phyloP scores from a whole-genome alignment of 2,888 invertebrate genomes.

The Phlogophora meticulosa region DNA sequence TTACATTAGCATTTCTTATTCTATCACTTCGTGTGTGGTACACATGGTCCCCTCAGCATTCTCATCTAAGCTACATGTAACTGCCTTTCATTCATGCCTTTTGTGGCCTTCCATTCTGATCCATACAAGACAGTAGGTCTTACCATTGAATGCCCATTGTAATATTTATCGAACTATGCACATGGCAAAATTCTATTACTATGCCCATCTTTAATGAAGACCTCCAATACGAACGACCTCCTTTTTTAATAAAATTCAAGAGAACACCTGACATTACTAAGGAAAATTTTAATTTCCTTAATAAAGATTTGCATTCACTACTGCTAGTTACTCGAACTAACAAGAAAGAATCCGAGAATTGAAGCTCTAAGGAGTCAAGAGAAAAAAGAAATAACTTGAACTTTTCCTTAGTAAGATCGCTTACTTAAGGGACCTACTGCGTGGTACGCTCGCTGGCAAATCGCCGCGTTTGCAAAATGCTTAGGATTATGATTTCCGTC shows the following conservation, averaged over 20 bases:
- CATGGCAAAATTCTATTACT: not conserved
- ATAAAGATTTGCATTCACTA: constrained; percentile 61
- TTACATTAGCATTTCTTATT: no score
- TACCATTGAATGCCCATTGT: no score
- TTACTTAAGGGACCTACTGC: constrained; percentile 36
- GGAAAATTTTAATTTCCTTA: constrained; percentile 51
- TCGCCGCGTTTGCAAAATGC: constrained; percentile 56
- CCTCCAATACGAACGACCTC: not conserved
- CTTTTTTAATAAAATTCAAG: constrained; percentile 10
- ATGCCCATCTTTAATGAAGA: not conserved
- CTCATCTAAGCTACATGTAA: no score
- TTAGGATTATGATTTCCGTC: constrained; percentile 59
- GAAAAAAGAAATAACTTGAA: constrained; percentile 37
- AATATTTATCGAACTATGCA: no score
- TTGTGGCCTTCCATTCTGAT: no score
- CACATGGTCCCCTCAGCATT: no score
- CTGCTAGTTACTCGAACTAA: constrained; percentile 48
- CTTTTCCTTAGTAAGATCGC: constrained; percentile 36
- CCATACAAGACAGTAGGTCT: no score
- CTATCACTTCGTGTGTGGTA: no score
- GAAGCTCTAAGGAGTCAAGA: constrained; percentile 47
- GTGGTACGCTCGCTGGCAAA: constrained; percentile 45
- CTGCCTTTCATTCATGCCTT: no score
- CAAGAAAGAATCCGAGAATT: constrained; percentile 50
- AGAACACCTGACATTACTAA: constrained; percentile 22